Evolutionary conservation across 2,113 vertebrate species (phyloP).

Genomic region (Centropus bengalensis): DNA sequence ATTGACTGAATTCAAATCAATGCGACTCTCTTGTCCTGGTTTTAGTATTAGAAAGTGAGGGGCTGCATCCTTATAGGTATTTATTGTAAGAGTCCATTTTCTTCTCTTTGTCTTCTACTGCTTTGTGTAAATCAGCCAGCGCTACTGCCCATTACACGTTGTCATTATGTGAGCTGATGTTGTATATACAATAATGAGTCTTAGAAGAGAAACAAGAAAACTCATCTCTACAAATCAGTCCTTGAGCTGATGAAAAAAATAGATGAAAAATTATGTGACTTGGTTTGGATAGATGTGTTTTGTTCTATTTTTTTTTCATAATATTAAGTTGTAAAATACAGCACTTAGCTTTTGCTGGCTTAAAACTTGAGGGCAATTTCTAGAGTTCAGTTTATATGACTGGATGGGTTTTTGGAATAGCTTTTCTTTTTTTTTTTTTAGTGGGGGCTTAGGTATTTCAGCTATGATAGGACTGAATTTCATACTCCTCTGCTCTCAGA

Average conservation of each 20-base stretch:
- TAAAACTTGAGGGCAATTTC: background rate
- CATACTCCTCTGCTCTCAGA: constrained; percentile 58
- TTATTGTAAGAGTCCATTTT: background rate
- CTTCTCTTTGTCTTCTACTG: background rate
- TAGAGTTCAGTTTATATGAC: background rate
- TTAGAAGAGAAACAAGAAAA: background rate
- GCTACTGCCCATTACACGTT: fast-evolving
- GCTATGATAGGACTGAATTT: constrained; percentile 63
- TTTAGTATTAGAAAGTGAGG: background rate
- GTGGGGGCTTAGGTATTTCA: constrained; percentile 35
- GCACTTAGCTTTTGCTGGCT: background rate
- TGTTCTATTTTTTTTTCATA: background rate
- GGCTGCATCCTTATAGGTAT: background rate
- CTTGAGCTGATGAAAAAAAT: fast-evolving
- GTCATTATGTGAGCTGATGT: background rate
- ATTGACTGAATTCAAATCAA: background rate
- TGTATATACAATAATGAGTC: background rate
- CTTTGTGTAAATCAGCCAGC: background rate
- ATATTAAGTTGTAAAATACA: background rate
- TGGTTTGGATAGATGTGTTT: background rate
- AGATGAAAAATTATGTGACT: background rate
- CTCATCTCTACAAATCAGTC: background rate
- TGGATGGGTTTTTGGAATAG: background rate
- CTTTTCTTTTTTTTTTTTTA: background rate
- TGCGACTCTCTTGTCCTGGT: background rate